Conservation (phyloP, 2,113 vertebrate species). For the Stictonetta naevosa region DNA sequence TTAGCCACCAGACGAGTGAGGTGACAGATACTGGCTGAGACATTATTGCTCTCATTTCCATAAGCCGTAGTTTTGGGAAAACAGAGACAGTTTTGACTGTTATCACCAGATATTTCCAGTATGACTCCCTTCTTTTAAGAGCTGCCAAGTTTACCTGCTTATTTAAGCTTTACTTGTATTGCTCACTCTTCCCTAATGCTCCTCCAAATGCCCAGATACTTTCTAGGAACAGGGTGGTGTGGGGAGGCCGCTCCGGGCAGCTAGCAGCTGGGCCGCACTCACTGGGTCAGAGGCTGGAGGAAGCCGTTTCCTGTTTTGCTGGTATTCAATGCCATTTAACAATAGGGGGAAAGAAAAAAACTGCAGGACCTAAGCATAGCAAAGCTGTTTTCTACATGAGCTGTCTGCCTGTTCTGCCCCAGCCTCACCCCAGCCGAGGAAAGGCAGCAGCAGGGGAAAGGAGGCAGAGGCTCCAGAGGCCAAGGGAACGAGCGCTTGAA, state of each 20-base stretch:
- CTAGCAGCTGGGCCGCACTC: constrained; percentile 40
- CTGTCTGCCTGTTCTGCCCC: background rate
- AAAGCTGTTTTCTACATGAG: constrained; percentile 55
- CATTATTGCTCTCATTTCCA: background rate
- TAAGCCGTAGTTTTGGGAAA: background rate
- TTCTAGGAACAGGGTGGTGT: constrained; percentile 34
- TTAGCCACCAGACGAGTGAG: background rate
- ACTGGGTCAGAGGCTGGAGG: constrained; percentile 57
- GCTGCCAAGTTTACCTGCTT: background rate
- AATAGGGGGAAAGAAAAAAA: constrained; percentile 77
- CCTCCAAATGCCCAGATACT: constrained; percentile 36
- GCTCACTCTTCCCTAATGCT: constrained; percentile 4
- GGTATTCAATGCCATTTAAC: constrained; percentile 76
- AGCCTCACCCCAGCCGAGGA: background rate
- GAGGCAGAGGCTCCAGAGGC: background rate
- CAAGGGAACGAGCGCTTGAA: background rate
- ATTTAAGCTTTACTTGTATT: background rate
- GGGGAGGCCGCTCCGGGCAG: constrained; percentile 18
- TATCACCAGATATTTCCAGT: background rate
- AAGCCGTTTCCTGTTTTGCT: constrained; percentile 80
- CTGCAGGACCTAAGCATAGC: constrained; percentile 48
- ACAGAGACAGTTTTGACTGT: background rate
- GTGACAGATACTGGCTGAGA: background rate
- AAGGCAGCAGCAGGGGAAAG: background rate
- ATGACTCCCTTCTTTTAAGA: background rate